Percentiles rank a stretch among this genome's conserved stretches.
Conservation (phyloP, 37 sponge, comb jelly and placozoan species). For the Halisarca cf. caerulea region DNA sequence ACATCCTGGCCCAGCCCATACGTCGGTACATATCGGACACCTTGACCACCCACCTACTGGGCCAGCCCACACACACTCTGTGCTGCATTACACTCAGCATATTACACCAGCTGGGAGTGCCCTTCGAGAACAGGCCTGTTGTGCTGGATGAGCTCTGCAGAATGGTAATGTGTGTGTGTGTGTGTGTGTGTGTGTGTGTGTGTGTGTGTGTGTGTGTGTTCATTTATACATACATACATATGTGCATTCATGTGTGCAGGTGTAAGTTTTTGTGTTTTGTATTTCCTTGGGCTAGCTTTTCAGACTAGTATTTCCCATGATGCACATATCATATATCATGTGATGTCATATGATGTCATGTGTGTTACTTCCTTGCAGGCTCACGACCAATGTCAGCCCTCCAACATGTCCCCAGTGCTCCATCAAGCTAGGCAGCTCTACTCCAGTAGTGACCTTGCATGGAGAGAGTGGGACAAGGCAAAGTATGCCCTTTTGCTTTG, state of each 20-base stretch:
- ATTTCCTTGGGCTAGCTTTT: too few relatives aligned
- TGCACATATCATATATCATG: too few relatives aligned
- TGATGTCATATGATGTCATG: too few relatives aligned
- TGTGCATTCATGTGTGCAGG: background rate
- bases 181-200: too few relatives aligned
- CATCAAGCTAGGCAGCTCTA: conserved; percentile 75
- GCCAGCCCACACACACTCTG: conserved; percentile 76
- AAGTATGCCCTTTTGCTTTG: too few relatives aligned
- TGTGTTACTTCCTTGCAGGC: conserved; percentile 30
- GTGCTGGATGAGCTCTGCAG: conserved; percentile 73
- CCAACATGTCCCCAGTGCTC: conserved; percentile 27
- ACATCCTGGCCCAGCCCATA: conserved; percentile 56
- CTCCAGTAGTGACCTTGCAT: conserved; percentile 75
- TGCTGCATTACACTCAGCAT: conserved; percentile 59
- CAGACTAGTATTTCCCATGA: too few relatives aligned
- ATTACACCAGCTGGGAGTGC: conserved; percentile 60
- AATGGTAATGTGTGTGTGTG: conserved; percentile 23
- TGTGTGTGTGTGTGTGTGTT: too few relatives aligned
- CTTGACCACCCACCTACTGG: conserved; percentile 70
- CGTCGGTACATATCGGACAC: conserved; percentile 78
- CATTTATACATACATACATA: too few relatives aligned
- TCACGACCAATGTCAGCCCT: conserved; percentile 68
- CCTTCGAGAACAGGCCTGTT: conserved; percentile 31
- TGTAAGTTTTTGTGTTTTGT: background rate
- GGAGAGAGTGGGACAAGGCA: conserved; percentile 82